Conservation (phyloP, 2,113 vertebrate genomes). For the Menidia beryllina region DNA sequence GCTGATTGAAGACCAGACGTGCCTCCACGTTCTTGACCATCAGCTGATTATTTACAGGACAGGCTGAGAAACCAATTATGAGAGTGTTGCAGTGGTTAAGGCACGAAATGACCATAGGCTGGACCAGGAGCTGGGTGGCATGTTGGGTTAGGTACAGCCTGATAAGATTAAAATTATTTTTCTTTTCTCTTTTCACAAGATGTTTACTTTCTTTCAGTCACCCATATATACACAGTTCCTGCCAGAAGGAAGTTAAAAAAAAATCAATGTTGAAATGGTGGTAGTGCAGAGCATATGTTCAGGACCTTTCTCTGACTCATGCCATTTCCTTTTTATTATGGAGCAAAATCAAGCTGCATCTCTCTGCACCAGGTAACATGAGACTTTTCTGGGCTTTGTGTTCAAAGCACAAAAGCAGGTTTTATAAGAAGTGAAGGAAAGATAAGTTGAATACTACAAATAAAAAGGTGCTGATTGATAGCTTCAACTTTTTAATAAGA, state of each 20-base stretch:
- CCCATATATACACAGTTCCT: constrained; percentile 36
- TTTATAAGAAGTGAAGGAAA: constrained; percentile 44
- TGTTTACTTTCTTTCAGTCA: constrained; percentile 14
- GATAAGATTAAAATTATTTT: not conserved
- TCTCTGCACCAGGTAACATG: constrained; percentile 56
- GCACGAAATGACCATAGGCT: too few species aligned
- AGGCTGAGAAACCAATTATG: too few species aligned
- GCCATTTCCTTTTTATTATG: constrained; percentile 63
- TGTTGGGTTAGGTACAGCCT: too few species aligned
- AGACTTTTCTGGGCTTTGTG: constrained; percentile 58
- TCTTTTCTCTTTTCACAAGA: not conserved
- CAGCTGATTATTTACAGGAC: too few species aligned
- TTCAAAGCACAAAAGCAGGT: constrained; percentile 52
- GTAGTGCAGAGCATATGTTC: constrained; percentile 36
- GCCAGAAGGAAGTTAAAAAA: constrained; percentile 47
- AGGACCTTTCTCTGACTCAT: constrained; percentile 39
- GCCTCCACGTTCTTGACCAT: too few species aligned
- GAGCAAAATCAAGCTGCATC: constrained; percentile 46
- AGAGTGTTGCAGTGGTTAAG: too few species aligned
- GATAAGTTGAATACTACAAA: constrained; percentile 57
- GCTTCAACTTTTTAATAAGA: constrained; percentile 70
- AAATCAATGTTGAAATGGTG: constrained; percentile 66
- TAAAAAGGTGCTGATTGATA: constrained; percentile 67
- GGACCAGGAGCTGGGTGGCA: too few species aligned
- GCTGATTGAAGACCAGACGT: too few species aligned